phyloP scores from a whole-genome alignment of 2,888 invertebrate genomes.

The Tetragonula carbonaria region DNA sequence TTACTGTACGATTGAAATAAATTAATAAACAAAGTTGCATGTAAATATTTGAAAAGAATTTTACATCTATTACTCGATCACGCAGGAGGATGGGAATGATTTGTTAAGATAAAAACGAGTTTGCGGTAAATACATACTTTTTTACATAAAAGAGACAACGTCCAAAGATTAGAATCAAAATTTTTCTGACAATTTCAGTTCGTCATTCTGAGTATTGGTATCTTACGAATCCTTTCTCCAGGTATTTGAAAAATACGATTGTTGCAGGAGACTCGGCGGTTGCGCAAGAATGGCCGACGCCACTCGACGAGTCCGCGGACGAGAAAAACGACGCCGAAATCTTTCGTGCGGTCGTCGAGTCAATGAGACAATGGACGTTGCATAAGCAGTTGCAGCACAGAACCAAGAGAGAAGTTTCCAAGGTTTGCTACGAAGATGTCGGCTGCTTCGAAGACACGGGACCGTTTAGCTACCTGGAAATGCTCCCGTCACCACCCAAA shows the following conservation, averaged over 20 bases:
- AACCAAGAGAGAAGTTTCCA: slow-evolving; percentile 91
- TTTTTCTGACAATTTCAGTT: background rate
- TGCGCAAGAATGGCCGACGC: slow-evolving; percentile 85
- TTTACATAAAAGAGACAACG: no score
- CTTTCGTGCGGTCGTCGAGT: slow-evolving; percentile 89
- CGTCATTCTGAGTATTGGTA: background rate
- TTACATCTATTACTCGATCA: background rate
- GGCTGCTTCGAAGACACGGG: slow-evolving; percentile 97
- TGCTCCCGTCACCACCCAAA: slow-evolving; percentile 93
- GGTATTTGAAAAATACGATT: background rate
- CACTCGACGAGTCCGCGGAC: slow-evolving; percentile 89
- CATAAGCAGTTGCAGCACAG: slow-evolving; percentile 86
- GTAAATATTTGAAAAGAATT: background rate
- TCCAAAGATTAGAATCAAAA: background rate
- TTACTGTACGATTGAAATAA: no score
- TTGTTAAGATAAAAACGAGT: no score
- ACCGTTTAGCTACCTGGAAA: slow-evolving; percentile 95
- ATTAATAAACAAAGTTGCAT: background rate
- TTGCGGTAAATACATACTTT: background rate
- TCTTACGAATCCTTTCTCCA: background rate
- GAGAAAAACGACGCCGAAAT: slow-evolving; percentile 90
- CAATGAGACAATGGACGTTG: slow-evolving; percentile 90
- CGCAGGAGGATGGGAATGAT: rapidly evolving
- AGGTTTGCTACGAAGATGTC: slow-evolving; percentile 94
- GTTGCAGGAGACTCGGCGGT: slow-evolving; percentile 73